A percentile compares a stretch with the other conserved stretches of the same genome.
Conservation (phyloP, 2,113 vertebrate species). For the Scalopus aquaticus region DNA sequence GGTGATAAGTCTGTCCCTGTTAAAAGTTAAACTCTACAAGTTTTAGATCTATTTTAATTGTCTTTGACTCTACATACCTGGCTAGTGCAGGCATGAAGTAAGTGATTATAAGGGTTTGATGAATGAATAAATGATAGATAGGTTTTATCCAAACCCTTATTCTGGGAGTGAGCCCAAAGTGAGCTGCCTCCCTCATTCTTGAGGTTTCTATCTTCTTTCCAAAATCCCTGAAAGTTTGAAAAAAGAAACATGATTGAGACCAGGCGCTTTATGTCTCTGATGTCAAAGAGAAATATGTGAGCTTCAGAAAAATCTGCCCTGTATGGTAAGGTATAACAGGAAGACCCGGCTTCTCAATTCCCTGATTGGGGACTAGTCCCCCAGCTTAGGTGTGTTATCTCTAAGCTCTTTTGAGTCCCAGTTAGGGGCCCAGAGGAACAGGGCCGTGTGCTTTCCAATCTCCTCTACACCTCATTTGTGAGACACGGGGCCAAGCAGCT, state of each 20-base stretch:
- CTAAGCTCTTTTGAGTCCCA: not conserved
- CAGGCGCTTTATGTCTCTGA: not conserved
- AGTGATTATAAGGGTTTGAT: not conserved
- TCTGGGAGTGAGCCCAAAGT: not conserved
- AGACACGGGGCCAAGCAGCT: not conserved
- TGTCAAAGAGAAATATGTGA: not conserved
- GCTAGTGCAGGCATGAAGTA: not conserved
- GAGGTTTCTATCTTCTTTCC: not conserved
- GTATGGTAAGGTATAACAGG: not conserved
- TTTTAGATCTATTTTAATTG: not conserved
- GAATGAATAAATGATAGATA: not conserved
- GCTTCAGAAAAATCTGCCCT: not conserved
- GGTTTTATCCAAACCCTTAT: not conserved
- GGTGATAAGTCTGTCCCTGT: not conserved
- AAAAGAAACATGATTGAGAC: not conserved
- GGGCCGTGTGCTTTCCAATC: too few relatives aligned
- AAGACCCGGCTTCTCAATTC: not conserved
- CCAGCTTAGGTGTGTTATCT: fast-evolving
- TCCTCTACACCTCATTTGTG: too few relatives aligned
- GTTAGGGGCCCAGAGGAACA: not conserved
- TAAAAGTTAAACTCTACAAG: not conserved
- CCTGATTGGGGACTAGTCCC: fast-evolving
- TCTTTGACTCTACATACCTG: not conserved
- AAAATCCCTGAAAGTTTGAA: not conserved
- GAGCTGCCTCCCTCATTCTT: not conserved